phyloP scores from a whole-genome alignment of 53 echinoderm and acorn worm species.

The Antedon mediterranea region DNA sequence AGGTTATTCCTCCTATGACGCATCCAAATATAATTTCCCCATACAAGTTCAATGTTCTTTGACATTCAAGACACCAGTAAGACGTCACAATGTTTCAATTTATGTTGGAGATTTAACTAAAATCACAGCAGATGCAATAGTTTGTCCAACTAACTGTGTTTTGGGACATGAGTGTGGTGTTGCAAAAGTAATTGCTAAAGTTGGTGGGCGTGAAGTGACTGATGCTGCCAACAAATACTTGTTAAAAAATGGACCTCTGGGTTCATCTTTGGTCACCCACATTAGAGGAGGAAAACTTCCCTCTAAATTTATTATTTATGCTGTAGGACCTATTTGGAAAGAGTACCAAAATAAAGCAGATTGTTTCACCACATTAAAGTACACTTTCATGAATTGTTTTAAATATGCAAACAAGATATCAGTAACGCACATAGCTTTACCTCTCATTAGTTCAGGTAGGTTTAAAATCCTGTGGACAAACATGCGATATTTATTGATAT shows the following conservation, averaged over 20 bases:
- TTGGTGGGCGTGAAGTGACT: constrained; percentile 16
- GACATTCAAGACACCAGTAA: background rate
- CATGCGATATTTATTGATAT: too few species aligned
- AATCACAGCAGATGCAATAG: constrained; percentile 26
- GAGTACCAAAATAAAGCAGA: constrained; percentile 23
- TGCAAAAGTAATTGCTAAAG: constrained; percentile 17
- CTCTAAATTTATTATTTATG: constrained; percentile 31
- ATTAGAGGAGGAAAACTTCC: constrained; percentile 29
- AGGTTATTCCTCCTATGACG: background rate
- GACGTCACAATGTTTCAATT: background rate
- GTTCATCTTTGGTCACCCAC: constrained; percentile 14
- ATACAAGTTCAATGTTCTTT: too few species aligned
- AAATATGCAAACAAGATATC: constrained; percentile 15
- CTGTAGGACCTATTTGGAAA: constrained; percentile 36
- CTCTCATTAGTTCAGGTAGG: constrained; percentile 45
- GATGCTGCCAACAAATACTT: constrained; percentile 18
- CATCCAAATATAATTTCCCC: too few species aligned
- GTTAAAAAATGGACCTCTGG: constrained; percentile 25
- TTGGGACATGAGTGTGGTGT: constrained; percentile 21
- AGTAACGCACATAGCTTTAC: constrained; percentile 18
- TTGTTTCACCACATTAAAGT: constrained; percentile 22
- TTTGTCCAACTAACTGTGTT: constrained; percentile 25
- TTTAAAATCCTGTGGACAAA: too few species aligned
- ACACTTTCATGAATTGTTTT: constrained; percentile 27
- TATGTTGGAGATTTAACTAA: constrained; percentile 21